Conservation (phyloP, 2,113 vertebrate genomes). For the Podocnemis expansa region DNA sequence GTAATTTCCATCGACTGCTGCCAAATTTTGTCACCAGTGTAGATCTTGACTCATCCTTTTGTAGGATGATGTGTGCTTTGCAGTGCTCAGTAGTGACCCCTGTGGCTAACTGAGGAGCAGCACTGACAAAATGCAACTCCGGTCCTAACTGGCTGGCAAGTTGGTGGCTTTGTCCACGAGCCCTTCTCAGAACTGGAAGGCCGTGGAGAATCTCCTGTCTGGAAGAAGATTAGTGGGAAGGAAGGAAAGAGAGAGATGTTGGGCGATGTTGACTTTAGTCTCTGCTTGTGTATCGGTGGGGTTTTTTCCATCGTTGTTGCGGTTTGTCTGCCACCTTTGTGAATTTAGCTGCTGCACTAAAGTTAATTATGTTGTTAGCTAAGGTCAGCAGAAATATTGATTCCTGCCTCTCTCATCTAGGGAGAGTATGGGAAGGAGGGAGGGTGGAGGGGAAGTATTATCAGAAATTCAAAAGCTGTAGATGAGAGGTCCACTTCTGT, state of each 20-base stretch:
- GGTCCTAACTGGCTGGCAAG: not conserved
- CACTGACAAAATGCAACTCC: not conserved
- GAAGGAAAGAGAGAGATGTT: not conserved
- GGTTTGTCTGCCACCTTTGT: not conserved
- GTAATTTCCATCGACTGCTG: too few species aligned
- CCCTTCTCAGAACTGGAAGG: not conserved
- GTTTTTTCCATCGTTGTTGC: not conserved
- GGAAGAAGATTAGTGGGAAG: not conserved
- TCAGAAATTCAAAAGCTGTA: not conserved
- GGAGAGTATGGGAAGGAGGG: not conserved
- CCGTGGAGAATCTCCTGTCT: not conserved
- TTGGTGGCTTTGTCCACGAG: not conserved
- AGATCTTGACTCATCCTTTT: not conserved
- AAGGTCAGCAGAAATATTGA: slow-evolving; percentile 58
- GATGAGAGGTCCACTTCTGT: not conserved
- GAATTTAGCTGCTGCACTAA: not conserved
- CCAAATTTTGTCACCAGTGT: too few species aligned
- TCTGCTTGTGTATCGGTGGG: not conserved
- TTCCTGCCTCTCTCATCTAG: slow-evolving; percentile 66
- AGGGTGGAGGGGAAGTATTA: not conserved
- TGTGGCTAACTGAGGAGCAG: not conserved
- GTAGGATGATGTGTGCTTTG: not conserved
- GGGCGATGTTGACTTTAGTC: not conserved
- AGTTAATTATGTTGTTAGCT: slow-evolving; percentile 29
- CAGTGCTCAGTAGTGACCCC: not conserved